phyloP scores from a whole-genome alignment of 2,888 invertebrate species.

The Morpho helenor region DNA sequence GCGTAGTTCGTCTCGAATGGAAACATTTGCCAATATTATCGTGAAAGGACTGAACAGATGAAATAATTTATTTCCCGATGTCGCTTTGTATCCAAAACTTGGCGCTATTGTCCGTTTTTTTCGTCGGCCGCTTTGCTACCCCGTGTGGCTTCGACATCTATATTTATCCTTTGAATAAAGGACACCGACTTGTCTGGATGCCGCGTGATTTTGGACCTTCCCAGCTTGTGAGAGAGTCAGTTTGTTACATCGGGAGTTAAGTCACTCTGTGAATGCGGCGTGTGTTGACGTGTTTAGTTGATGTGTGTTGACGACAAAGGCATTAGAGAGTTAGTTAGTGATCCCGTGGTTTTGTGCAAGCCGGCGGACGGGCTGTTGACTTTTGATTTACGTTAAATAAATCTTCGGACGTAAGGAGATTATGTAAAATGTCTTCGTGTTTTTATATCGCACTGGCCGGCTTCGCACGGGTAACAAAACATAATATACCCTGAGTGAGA shows the following conservation, averaged over 20 bases:
- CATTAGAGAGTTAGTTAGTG: slow-evolving; percentile 69
- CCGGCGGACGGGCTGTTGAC: slow-evolving; percentile 48
- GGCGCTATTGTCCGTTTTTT: slow-evolving; percentile 70
- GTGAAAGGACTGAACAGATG: slow-evolving; percentile 76
- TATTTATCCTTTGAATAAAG: slow-evolving; percentile 67
- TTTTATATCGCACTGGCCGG: slow-evolving; percentile 17
- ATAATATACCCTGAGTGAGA: too few relatives aligned
- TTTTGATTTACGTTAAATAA: slow-evolving; percentile 64
- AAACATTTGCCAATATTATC: slow-evolving; percentile 80
- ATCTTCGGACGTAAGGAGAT: slow-evolving; percentile 54
- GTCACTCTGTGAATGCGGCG: slow-evolving; percentile 15
- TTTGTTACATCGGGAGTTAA: slow-evolving; percentile 1
- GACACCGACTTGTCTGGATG: slow-evolving; percentile 47
- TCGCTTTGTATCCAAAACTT: slow-evolving; percentile 76
- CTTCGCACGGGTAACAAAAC: too few relatives aligned
- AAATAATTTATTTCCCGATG: slow-evolving; percentile 78
- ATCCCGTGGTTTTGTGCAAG: slow-evolving; percentile 67
- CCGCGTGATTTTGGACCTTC: slow-evolving; percentile 18
- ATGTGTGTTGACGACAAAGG: slow-evolving; percentile 71
- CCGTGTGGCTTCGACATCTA: slow-evolving; percentile 68
- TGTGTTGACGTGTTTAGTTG: slow-evolving; percentile 44
- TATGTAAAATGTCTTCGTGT: slow-evolving; percentile 36
- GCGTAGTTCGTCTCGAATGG: slow-evolving; percentile 75
- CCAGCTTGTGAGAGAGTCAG: background rate
- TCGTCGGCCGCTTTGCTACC: slow-evolving; percentile 63